phyloP scores from a whole-genome alignment of 2,113 vertebrate species.

The Python bivittatus region DNA sequence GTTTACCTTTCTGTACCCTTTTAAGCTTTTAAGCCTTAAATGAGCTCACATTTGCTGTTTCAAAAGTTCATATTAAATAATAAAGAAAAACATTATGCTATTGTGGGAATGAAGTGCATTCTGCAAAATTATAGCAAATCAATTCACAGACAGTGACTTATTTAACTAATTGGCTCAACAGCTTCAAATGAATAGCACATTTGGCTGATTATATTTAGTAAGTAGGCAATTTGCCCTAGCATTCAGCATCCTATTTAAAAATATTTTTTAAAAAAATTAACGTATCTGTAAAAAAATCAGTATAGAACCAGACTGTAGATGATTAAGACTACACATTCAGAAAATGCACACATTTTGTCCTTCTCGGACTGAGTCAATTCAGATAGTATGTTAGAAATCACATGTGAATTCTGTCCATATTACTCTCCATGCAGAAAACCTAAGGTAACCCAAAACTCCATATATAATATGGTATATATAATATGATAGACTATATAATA shows the following conservation, averaged over 20 bases:
- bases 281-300: background rate
- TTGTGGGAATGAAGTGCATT: conserved; percentile 17
- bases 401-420: background rate
- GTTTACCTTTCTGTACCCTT: background rate
- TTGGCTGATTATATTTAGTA: background rate
- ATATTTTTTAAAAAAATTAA: background rate
- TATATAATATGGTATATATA: too few species aligned
- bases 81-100: conserved; percentile 20
- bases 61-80: background rate
- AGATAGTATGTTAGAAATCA: background rate
- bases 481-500: background rate
- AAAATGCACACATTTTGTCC: background rate
- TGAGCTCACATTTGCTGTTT: background rate
- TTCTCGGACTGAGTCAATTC: background rate
- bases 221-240: background rate
- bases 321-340: background rate
- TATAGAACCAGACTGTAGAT: background rate
- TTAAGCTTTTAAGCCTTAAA: background rate
- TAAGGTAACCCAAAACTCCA: background rate
- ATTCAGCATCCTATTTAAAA: background rate
- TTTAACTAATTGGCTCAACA: conserved; percentile 40
- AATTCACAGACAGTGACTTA: background rate
- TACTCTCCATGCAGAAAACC: background rate
- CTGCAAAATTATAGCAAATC: conserved; percentile 37
- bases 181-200: background rate